A percentile compares a stretch with the other conserved stretches of the same genome.
Conservation (phyloP, 2,888 invertebrate genomes). For the Cyaniris semiargus region DNA sequence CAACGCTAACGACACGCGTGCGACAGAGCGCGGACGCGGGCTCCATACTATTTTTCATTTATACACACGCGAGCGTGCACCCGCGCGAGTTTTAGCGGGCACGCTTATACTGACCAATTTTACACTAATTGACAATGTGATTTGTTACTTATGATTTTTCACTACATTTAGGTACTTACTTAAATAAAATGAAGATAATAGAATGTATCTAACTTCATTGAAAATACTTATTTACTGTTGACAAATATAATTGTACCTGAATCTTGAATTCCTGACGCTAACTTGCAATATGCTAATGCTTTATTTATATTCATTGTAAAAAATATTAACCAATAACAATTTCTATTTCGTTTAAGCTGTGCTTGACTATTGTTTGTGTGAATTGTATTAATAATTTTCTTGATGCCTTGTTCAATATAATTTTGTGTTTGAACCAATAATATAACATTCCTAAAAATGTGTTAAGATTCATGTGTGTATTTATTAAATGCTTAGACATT, state of each 20-base stretch:
- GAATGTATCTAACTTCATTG: background rate
- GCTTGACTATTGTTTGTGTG: constrained; percentile 9
- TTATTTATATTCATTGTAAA: background rate
- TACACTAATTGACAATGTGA: background rate
- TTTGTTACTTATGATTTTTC: background rate
- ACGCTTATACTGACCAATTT: constrained; percentile 7
- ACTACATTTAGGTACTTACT: background rate
- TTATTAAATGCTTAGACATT: background rate
- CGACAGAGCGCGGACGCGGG: too few relatives aligned
- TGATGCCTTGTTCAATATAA: background rate
- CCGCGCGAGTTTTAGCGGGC: too few relatives aligned
- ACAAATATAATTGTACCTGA: constrained; percentile 12
- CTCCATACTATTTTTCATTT: too few relatives aligned
- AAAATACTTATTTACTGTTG: background rate
- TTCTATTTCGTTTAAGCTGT: background rate
- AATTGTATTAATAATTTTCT: background rate
- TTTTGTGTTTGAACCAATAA: background rate
- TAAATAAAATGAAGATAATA: background rate
- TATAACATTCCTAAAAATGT: background rate
- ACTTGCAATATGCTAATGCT: background rate
- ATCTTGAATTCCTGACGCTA: background rate
- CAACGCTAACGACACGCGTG: too few relatives aligned
- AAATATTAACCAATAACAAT: background rate
- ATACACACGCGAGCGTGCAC: too few relatives aligned
- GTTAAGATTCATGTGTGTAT: background rate